Evolutionary conservation across 2,888 invertebrate genomes (phyloP).

Genomic region (Steromphala cineraria): DNA sequence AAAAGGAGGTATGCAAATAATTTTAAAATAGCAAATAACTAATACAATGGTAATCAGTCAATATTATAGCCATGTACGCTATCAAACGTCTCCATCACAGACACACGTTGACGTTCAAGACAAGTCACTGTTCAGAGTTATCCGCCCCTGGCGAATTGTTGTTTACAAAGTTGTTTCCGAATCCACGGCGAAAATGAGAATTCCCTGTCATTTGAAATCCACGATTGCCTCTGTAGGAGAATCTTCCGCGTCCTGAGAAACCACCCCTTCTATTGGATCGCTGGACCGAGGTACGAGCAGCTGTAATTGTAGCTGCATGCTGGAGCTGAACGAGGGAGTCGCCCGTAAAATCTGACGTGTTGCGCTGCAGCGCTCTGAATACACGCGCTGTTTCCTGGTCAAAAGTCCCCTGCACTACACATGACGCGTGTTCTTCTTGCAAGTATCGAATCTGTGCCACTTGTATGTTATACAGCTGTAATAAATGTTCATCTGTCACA

Average conservation of each 20-base stretch:
- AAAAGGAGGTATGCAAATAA: not conserved
- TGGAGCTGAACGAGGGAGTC: constrained; percentile 16
- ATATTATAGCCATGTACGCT: too few relatives aligned
- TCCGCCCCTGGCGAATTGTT: too few relatives aligned
- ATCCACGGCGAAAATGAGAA: too few relatives aligned
- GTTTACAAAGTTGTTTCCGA: too few relatives aligned
- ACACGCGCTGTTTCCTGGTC: constrained; percentile 25
- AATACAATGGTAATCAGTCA: too few relatives aligned
- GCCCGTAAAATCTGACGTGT: constrained; percentile 23
- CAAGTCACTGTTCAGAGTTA: too few relatives aligned
- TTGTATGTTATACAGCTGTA: not conserved
- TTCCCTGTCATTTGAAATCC: too few relatives aligned
- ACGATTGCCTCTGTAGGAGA: not conserved
- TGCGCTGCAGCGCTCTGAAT: constrained; percentile 24
- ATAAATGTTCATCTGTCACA: not conserved
- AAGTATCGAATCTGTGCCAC: constrained; percentile 21
- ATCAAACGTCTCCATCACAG: too few relatives aligned
- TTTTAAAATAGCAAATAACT: not conserved
- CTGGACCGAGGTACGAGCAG: not conserved
- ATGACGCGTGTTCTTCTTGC: constrained; percentile 30
- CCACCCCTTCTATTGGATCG: not conserved
- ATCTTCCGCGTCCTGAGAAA: not conserved
- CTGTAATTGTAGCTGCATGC: constrained; percentile 27
- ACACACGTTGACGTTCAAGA: too few relatives aligned
- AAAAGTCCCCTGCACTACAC: constrained; percentile 31